phyloP scores from a whole-genome alignment of 2,113 vertebrate species.

The Pteropus alecto region DNA sequence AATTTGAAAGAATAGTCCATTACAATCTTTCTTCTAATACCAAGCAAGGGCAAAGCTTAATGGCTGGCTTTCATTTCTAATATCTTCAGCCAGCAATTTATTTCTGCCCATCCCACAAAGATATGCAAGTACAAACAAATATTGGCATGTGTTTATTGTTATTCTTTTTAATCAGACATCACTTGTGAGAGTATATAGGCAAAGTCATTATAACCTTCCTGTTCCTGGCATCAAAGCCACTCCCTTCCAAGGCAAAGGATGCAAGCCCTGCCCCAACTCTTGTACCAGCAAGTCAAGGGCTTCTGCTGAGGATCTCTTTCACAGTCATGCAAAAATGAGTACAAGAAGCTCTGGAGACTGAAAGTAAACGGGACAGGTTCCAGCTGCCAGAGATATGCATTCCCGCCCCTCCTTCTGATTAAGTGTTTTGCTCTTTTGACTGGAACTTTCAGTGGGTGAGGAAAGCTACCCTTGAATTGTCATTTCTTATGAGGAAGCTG shows the following conservation, averaged over 20 bases:
- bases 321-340: slow-evolving; percentile 15
- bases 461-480: slow-evolving; percentile 46
- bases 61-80: slow-evolving; percentile 4
- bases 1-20: neutral
- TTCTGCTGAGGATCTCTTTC: slow-evolving; percentile 15
- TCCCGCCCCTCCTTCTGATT: neutral
- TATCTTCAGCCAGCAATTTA: neutral
- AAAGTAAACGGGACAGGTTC: neutral
- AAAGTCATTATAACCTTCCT: neutral
- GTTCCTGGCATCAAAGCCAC: slow-evolving; percentile 26
- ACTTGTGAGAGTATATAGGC: neutral
- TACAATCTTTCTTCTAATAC: neutral
- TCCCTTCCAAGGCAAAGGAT: slow-evolving; percentile 30
- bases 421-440: slow-evolving; percentile 16
- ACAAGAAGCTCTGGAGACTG: neutral
- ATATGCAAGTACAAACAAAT: slow-evolving; percentile 50
- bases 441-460: slow-evolving; percentile 1
- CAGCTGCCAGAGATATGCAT: neutral
- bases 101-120: neutral
- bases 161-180: slow-evolving; percentile 53
- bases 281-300: slow-evolving; percentile 67
- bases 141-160: slow-evolving; percentile 5
- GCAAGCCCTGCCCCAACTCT: slow-evolving; percentile 23
- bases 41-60: neutral
- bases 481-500: slow-evolving; percentile 40